Conservation (phyloP, 2,797 vertebrate species). For the Premnoplex brunnescens region DNA sequence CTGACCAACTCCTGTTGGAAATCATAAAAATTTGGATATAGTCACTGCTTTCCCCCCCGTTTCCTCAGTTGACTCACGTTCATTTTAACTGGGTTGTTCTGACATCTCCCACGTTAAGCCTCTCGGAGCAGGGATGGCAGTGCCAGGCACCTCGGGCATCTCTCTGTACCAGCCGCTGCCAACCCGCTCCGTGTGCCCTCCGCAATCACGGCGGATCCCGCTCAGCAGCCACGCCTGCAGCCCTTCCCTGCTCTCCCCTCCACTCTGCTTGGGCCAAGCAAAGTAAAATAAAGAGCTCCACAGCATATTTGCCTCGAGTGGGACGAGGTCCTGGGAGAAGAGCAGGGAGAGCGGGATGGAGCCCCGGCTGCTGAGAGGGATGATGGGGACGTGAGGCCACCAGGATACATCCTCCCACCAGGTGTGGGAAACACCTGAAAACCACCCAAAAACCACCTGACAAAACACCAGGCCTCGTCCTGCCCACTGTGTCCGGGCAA, state of each 20-base stretch:
- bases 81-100: rapidly evolving
- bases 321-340: neutral
- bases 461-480: rapidly evolving
- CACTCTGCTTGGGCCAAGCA: neutral
- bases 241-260: neutral
- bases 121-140: rapidly evolving
- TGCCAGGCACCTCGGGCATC: rapidly evolving
- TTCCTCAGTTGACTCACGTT: neutral
- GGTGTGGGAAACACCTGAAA: rapidly evolving
- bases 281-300: neutral
- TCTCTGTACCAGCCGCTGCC: neutral
- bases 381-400: rapidly evolving
- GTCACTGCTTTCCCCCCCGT: neutral
- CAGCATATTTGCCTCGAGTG: rapidly evolving
- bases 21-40: neutral
- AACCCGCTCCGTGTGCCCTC: rapidly evolving
- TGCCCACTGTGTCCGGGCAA: rapidly evolving
- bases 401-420: rapidly evolving
- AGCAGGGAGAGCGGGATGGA: neutral
- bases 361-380: rapidly evolving
- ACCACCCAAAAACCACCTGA: neutral
- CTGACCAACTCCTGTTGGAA: neutral
- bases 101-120: neutral
- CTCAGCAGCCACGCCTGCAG: rapidly evolving
- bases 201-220: rapidly evolving